Conservation (phyloP, 2,888 invertebrate genomes). For the Agrotis ipsilon region DNA sequence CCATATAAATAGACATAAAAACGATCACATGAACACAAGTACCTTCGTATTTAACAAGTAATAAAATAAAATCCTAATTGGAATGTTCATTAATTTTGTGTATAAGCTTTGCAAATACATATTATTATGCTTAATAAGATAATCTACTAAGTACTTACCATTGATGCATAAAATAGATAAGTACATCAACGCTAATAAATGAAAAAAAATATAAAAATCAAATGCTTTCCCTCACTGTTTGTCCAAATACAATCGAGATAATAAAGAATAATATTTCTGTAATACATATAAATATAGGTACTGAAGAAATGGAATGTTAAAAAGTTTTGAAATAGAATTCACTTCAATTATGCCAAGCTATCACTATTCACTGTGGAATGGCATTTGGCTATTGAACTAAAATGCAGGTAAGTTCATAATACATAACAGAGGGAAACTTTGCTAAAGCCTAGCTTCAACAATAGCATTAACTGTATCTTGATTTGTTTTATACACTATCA, state of each 20-base stretch:
- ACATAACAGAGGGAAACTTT: background rate
- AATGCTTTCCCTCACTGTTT: constrained; percentile 53
- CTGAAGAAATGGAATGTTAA: constrained; percentile 78
- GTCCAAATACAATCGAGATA: constrained; percentile 46
- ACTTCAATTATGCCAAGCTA: constrained; percentile 50
- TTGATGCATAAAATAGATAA: constrained; percentile 60
- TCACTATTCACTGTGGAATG: constrained; percentile 53
- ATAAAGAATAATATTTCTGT: constrained; percentile 46
- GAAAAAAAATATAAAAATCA: constrained; percentile 48
- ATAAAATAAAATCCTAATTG: constrained; percentile 63
- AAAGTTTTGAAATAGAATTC: constrained; percentile 60
- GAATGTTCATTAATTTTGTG: constrained; percentile 64
- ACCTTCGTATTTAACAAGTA: constrained; percentile 49
- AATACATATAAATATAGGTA: constrained; percentile 63
- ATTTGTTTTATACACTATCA: constrained; percentile 21
- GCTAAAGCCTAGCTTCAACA: constrained; percentile 4
- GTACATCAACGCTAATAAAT: constrained; percentile 55
- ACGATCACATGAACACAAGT: constrained; percentile 50
- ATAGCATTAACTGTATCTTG: constrained; percentile 7
- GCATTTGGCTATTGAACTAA: constrained; percentile 6
- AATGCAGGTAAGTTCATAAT: constrained; percentile 16
- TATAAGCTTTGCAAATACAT: constrained; percentile 55
- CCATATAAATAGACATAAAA: constrained; percentile 51
- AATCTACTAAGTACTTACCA: constrained; percentile 61
- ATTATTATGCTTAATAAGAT: constrained; percentile 47